A percentile compares a stretch with the other conserved stretches of the same genome.
Conservation (phyloP, 2,113 vertebrate genomes). For the Eurystomus gularis region DNA sequence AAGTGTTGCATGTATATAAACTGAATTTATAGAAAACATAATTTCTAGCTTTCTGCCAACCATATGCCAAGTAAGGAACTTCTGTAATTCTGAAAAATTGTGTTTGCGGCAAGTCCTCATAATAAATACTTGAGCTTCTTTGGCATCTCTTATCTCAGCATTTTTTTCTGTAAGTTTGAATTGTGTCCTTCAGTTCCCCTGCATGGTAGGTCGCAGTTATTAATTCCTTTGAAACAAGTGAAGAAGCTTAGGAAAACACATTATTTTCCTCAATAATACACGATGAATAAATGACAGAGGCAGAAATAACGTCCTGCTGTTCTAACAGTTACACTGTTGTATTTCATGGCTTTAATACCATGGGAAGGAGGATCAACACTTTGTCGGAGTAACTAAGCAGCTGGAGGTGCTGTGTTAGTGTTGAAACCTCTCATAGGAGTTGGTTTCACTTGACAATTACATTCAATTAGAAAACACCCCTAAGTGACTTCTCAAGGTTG, state of each 20-base stretch:
- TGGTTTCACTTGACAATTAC: constrained; percentile 20
- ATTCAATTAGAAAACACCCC: constrained; percentile 49
- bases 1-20: not conserved
- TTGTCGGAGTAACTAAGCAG: not conserved
- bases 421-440: not conserved
- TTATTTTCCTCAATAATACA: not conserved
- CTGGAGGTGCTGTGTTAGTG: not conserved
- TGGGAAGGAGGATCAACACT: constrained; percentile 22
- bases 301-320: not conserved
- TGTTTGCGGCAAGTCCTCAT: not conserved
- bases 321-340: not conserved
- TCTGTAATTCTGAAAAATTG: not conserved
- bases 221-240: not conserved
- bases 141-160: not conserved
- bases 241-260: not conserved
- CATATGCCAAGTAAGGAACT: not conserved
- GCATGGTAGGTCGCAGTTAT: not conserved
- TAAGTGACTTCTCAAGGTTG: constrained; percentile 56
- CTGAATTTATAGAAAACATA: not conserved
- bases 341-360: not conserved
- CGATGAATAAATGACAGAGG: not conserved
- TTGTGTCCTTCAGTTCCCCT: not conserved
- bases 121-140: not conserved
- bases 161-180: not conserved
- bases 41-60: not conserved